Evolutionary conservation across 1,140 invertebrate species (phyloP).

Genomic region (Drosophila bifasciata): DNA sequence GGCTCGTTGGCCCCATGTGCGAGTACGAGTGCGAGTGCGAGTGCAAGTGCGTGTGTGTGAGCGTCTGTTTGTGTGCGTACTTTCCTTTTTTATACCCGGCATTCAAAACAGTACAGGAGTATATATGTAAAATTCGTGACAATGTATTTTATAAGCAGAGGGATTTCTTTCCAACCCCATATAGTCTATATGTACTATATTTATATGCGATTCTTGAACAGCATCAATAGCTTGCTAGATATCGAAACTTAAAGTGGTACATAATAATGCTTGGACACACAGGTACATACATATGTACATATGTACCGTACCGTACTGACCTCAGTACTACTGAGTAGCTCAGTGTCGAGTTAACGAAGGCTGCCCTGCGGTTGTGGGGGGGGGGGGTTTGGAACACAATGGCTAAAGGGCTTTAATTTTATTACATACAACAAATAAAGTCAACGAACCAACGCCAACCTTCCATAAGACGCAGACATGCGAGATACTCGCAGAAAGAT

Average conservation of each 20-base stretch:
- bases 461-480: constrained; percentile 64
- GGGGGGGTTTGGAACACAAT: too few relatives aligned
- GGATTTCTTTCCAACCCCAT: too few relatives aligned
- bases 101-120: too few relatives aligned
- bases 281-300: too few relatives aligned
- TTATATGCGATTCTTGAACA: neutral
- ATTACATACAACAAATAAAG: constrained; percentile 82
- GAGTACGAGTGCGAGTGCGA: neutral
- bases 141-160: too few relatives aligned
- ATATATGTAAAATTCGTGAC: neutral
- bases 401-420: constrained; percentile 83
- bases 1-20: constrained; percentile 64
- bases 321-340: too few relatives aligned
- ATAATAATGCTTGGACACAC: too few relatives aligned
- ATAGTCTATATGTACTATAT: constrained; percentile 15
- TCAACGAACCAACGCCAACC: constrained; percentile 75
- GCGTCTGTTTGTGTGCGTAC: constrained; percentile 17
- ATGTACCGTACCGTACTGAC: too few relatives aligned
- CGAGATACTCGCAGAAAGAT: neutral
- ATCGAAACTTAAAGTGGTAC: too few relatives aligned
- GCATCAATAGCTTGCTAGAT: too few relatives aligned
- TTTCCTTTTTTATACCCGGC: neutral
- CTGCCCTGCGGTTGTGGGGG: neutral
- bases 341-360: too few relatives aligned
- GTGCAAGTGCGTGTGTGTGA: constrained; percentile 1